phyloP scores from a whole-genome alignment of 2,888 invertebrate species.

The Athrips mouffetella region DNA sequence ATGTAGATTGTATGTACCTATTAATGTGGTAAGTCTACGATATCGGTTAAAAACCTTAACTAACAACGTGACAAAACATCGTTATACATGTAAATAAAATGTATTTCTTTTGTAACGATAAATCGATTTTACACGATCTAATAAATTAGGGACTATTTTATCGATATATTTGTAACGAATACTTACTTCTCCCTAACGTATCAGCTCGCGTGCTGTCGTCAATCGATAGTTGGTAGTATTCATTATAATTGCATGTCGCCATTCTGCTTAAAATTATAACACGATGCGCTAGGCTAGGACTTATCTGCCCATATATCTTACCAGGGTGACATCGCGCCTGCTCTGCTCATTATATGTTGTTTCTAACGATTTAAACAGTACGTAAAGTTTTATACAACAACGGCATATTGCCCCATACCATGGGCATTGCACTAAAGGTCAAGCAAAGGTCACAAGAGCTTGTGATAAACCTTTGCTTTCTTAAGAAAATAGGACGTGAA shows the following conservation, averaged over 20 bases:
- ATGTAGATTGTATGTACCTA: no score
- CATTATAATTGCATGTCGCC: conserved; percentile 64
- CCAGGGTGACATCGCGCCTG: conserved; percentile 23
- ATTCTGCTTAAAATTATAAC: conserved; percentile 52
- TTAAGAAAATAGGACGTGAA: no score
- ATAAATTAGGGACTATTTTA: neutral
- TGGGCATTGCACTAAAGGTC: neutral
- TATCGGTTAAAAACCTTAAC: no score
- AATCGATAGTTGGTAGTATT: conserved; percentile 62
- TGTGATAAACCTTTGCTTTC: no score
- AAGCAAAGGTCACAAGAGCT: neutral
- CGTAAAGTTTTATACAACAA: neutral
- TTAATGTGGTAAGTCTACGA: no score
- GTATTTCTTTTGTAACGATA: no score
- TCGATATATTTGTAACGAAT: neutral
- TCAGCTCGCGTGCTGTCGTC: conserved; percentile 49
- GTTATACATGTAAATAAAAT: no score
- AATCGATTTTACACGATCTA: no score
- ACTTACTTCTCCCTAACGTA: neutral
- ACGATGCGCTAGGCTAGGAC: conserved; percentile 34
- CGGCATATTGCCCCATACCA: neutral
- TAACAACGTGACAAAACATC: no score
- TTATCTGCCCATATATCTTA: conserved; percentile 15
- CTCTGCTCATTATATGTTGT: conserved; percentile 7
- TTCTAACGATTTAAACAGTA: neutral